Evolutionary conservation across 2,113 vertebrate genomes (phyloP), one percentile per base, ranked within the genome.

Genomic region (Hyla sarda): DNA sequence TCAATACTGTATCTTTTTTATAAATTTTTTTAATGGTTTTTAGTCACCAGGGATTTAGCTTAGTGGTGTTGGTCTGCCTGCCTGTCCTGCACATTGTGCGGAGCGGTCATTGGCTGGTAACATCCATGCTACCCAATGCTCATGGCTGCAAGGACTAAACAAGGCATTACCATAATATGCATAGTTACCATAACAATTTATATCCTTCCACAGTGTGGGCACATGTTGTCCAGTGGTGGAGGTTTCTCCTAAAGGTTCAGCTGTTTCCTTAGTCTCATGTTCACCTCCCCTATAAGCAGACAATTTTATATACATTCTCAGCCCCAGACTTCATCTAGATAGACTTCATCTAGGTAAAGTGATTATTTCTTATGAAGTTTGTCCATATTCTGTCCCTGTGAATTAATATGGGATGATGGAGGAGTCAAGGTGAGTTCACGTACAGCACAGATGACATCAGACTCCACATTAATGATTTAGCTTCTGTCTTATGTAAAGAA

Each of bases 391-490:
- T n/a, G 37, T 23, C 71, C 71, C 34, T 12, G 19, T 19, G 16
- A 34, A 69, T 30, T 34, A 73, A n/a, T 12, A 8, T 74, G 25
- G 5, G 32, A 23, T 71, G 67, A 71, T 30, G 19, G 19, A 4
- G 34, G 32, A 37, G 65, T 69, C 30, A 21, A 17, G 65, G 32
- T 71, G 34, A 2, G 32, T 37, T 71, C 67, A 12, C 0, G 25
- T 2, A 3, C 72, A 9, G 37, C 21, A 50, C 73, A 76, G 45
- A 52, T 76, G 73, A 52, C 25, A 16, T 76, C 45, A 75, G 10
- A 48, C 45, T 25, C 45, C n/a, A 10, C 41, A 30, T 30, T 80
- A 80, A 80, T 45, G 34, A 54, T 80, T 79, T 79, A 58, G 19
- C 32, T 37, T 58, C 76, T 79, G 52, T 19, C 50, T 79, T 54